Conservation (phyloP, 23 tunicate genomes). For the Trididemnum nubilum region DNA sequence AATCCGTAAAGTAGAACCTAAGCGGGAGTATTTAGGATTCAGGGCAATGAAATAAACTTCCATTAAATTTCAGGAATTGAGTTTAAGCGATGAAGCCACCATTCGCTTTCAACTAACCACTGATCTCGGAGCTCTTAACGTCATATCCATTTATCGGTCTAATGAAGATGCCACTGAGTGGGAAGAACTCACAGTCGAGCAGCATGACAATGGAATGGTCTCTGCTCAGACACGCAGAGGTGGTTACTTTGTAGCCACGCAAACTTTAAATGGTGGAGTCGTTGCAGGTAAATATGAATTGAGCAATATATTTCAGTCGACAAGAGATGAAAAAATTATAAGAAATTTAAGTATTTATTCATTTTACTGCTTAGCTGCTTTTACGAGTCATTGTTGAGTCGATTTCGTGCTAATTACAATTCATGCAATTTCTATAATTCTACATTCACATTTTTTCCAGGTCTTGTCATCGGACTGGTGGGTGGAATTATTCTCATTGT, state of each 20-base stretch:
- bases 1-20: too few species aligned
- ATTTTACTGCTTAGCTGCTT: too few species aligned
- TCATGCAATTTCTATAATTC: too few species aligned
- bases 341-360: too few species aligned
- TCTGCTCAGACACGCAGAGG: slow-evolving; percentile 53
- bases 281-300: slow-evolving; percentile 55
- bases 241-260: slow-evolving; percentile 73
- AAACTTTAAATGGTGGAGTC: slow-evolving; percentile 51
- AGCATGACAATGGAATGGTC: slow-evolving; percentile 35
- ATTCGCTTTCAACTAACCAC: background rate
- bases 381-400: too few species aligned
- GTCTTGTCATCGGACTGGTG: slow-evolving; percentile 49
- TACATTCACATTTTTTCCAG: too few species aligned
- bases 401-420: too few species aligned
- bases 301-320: background rate
- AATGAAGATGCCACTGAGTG: slow-evolving; percentile 45
- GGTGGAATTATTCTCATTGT: slow-evolving; percentile 44
- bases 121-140: slow-evolving; percentile 15
- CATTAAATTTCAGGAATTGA: too few species aligned
- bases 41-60: too few species aligned
- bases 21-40: too few species aligned
- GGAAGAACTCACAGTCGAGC: slow-evolving; percentile 26
- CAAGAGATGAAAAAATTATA: too few species aligned
- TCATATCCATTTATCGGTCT: slow-evolving; percentile 52
- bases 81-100: background rate